Base-by-base conservation (phyloP, 2,888 invertebrate genomes). In the Dolichomitus sp. region DNA sequence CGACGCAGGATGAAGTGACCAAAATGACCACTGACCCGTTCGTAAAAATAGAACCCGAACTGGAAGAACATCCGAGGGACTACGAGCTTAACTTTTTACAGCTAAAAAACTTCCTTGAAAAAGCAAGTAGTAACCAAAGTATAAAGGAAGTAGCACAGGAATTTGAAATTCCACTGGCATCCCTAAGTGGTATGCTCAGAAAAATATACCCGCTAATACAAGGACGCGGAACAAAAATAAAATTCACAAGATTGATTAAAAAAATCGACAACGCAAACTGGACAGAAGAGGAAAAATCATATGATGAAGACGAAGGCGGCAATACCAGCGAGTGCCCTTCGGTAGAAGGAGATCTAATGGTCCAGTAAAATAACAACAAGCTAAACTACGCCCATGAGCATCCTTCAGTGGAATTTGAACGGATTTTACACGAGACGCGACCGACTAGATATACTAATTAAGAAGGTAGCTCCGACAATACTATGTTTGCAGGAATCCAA, bases 391-490 rank as follows among this genome's bases (percentile, higher is more conserved):
- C 42, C 12, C 42, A 50, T 50, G 50, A 50, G 19, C 19, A 50
- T 50, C 14, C 50, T 50, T 7, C 19, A 50, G n/a, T 50, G 50
- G 50, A 50, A 50, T 19, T 19, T 50, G 14, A 50, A 50, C 17
- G 50, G 50, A 14, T 50, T 50, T 14, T 50, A 50, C 19, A 19
- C 50, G 12, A 50, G 50, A 50, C 50, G 50, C n/a, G 50, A 50
- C 9, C 19, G n/a, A n/a, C 50, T 50, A 50, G 17, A 50, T 4
- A 7, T 50, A 50, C 4, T 50, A 19, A n/a, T 17, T 7, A 50
- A 50, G 14, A 50, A 50, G 7, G 17, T 19, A 50, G 1, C 50
- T 7, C 50, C 50, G 19, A 19, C 50, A 19, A 50, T 50, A 50
- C 7, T 50, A n/a, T 50, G 50, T 7, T 19, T 50, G n/a, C n/a